Percentiles rank a stretch among this genome's conserved stretches.
Conservation (phyloP, 1,140 invertebrate species). For the Phocides pigmalion region DNA sequence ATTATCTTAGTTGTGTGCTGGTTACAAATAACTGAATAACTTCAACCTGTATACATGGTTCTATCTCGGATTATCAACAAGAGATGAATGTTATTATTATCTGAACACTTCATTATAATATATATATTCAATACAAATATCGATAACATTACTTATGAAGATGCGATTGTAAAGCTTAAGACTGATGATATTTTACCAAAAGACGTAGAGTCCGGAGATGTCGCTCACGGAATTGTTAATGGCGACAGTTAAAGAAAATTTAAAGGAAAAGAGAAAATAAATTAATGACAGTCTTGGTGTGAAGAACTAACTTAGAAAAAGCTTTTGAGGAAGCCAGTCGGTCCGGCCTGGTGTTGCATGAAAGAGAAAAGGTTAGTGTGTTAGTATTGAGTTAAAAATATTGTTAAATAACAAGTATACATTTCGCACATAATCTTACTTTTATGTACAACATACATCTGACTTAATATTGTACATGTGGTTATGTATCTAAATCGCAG, state of each 20-base stretch:
- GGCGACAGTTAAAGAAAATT: constrained; percentile 70
- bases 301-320: constrained; percentile 90
- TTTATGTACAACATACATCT: too few relatives aligned
- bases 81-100: constrained; percentile 72
- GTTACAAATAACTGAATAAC: constrained; percentile 62
- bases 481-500: too few relatives aligned
- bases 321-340: constrained; percentile 94
- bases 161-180: constrained; percentile 70
- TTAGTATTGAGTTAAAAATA: constrained; percentile 46
- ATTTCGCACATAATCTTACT: neutral
- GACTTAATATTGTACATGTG: too few relatives aligned
- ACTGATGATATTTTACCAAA: constrained; percentile 60
- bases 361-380: constrained; percentile 61
- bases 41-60: constrained; percentile 57
- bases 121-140: constrained; percentile 67
- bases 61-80: constrained; percentile 56
- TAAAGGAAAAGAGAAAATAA: constrained; percentile 75
- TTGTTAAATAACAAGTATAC: neutral
- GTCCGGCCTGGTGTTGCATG: constrained; percentile 87
- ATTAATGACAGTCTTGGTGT: constrained; percentile 80
- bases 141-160: constrained; percentile 71
- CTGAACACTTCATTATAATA: constrained; percentile 77
- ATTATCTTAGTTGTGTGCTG: constrained; percentile 78
- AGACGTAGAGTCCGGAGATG: constrained; percentile 63
- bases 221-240: constrained; percentile 61